phyloP scores from a whole-genome alignment of 2,888 invertebrate genomes.

The Xestia ashworthii region DNA sequence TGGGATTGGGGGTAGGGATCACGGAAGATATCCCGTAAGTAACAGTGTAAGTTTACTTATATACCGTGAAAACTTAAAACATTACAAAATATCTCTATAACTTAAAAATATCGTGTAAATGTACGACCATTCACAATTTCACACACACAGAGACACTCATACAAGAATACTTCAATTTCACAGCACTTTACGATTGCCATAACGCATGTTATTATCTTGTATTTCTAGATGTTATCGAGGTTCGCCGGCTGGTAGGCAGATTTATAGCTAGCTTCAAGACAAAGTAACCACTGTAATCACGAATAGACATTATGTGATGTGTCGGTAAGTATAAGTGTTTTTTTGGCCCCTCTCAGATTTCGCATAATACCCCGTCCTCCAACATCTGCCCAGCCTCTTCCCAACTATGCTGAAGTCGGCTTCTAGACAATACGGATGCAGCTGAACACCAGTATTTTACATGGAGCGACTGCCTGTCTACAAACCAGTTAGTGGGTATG shows the following conservation, averaged over 20 bases:
- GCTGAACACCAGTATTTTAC: background rate
- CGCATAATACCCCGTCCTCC: background rate
- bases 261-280: slow-evolving; percentile 31
- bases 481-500: too few species aligned
- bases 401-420: background rate
- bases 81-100: background rate
- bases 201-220: slow-evolving; percentile 27
- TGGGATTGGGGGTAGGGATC: too few species aligned
- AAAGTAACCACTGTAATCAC: slow-evolving; percentile 16
- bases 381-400: background rate
- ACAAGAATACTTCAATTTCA: slow-evolving; percentile 35
- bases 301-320: slow-evolving; percentile 5
- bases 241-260: slow-evolving; percentile 11
- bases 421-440: background rate
- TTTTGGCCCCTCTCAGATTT: background rate
- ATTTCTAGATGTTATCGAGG: slow-evolving; percentile 43
- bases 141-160: slow-evolving; percentile 3
- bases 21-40: too few species aligned
- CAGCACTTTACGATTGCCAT: slow-evolving; percentile 26
- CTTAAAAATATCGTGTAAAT: slow-evolving; percentile 22
- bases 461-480: background rate
- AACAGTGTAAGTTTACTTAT: too few species aligned
- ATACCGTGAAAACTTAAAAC: too few species aligned
- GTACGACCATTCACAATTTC: slow-evolving; percentile 7
- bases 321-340: background rate